These are phyloP conservation scores for Rhinogobius similis DNA, from an alignment of 2,113 vertebrate species.

Conservation along the genomic window DNA sequence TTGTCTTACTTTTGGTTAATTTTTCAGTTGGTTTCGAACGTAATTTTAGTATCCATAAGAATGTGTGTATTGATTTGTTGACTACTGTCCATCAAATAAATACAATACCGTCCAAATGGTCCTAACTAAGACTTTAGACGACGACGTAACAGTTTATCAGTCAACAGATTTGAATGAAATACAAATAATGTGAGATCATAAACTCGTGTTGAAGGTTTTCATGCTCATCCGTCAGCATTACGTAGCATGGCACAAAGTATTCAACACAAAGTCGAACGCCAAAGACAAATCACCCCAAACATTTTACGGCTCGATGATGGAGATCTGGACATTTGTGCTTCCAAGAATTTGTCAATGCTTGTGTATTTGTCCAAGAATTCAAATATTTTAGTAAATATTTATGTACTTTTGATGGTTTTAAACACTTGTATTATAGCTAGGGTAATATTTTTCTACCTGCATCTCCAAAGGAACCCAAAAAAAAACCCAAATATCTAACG, in stretches of 20 bases:
- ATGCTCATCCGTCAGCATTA: slow-evolving; percentile 38
- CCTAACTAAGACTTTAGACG: slow-evolving; percentile 3
- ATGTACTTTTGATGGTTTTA: background rate
- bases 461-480: no score
- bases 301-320: slow-evolving; percentile 24
- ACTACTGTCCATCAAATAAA: background rate
- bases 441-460: no score
- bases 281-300: slow-evolving; percentile 28
- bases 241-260: slow-evolving; percentile 27
- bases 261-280: slow-evolving; percentile 18
- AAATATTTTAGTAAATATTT: background rate
- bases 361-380: background rate
- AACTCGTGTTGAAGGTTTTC: slow-evolving; percentile 22
- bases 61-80: background rate
- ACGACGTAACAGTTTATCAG: slow-evolving; percentile 4
- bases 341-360: background rate
- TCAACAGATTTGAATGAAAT: slow-evolving; percentile 26
- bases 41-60: no score
- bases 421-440: no score
- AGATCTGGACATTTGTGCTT: background rate
- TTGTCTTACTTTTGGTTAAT: no score
- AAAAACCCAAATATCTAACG: no score
- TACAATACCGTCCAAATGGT: background rate
- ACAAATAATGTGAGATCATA: slow-evolving; percentile 15
- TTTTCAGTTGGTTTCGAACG: no score